Evolutionary conservation across 2,888 invertebrate genomes (phyloP), one percentile per base, ranked within the genome.

Genomic region (Hymenopus coronatus): DNA sequence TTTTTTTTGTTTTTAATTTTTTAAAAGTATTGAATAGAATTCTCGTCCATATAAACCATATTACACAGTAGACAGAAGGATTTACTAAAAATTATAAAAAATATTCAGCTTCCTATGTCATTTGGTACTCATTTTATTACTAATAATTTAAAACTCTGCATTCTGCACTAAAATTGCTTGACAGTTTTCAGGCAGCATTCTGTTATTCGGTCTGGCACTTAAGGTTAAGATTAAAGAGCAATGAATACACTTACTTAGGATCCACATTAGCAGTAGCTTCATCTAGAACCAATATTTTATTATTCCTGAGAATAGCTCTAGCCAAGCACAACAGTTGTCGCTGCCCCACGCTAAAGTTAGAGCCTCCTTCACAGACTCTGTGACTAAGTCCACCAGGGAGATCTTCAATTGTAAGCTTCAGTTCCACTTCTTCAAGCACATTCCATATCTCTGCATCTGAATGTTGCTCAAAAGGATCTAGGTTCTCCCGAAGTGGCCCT

Each of bases 401-500:
- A 25, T 87, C 87, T 30, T 87, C 87, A 82, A 87, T 40, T 2
- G 82, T 40, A n/a, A 82, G 82, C 15, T 87, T 87, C 82, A 87
- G 33, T 28, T 89, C 88, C 91, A 95, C 96, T 91, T 96, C 95
- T 90, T 95, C 96, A 83, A 98, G 93, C 0, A 97, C 97, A 90
- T 94, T 94, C 98, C 98, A 98, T 90, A 98, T 94, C 28, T 95
- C 94, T 0, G 94, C 95, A 91, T 98, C 98, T 0, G 95, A 94
- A 90, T 95, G 95, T 92, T 96, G 95, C 88, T 95, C 95, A 92
- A 97, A 97, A 0, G 98, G 98, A 94, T 98, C 98, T 92, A 98
- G 94, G 93, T 98, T 98, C 92, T 96, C 96, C 9, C 98, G 95
- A 83, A 98, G 93, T n/a, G 96, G 96, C 12, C 97, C 97, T 0